Conservation (phyloP, 2,797 vertebrate genomes). For the Cossypha dichroa region DNA sequence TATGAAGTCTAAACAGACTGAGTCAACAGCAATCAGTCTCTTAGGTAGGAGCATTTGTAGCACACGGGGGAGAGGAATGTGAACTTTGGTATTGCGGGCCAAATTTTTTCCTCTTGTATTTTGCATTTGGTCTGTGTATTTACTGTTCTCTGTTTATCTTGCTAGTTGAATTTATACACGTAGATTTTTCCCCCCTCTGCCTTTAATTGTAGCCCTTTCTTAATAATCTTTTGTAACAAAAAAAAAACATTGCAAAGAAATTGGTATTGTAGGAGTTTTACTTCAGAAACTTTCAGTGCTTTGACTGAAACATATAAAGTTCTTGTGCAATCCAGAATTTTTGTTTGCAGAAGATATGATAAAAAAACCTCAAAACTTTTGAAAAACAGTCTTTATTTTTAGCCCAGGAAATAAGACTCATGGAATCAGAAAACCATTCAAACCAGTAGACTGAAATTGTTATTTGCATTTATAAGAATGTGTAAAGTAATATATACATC, state of each 20-base stretch:
- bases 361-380: conserved; percentile 27
- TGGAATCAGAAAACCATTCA: not conserved
- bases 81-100: not conserved
- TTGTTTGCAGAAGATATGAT: not conserved
- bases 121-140: not conserved
- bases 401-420: not conserved
- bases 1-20: not conserved
- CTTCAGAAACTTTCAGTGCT: not conserved
- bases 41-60: not conserved
- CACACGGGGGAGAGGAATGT: not conserved
- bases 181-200: not conserved
- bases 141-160: not conserved
- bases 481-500: not conserved
- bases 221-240: not conserved
- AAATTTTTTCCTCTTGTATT: not conserved
- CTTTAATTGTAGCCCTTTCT: not conserved
- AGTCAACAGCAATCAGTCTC: not conserved
- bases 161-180: not conserved
- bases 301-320: not conserved
- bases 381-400: conserved; percentile 20
- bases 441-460: not conserved
- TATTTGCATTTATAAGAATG: not conserved
- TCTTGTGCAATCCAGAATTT: not conserved
- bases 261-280: not conserved
- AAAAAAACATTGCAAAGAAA: not conserved